phyloP scores from a whole-genome alignment of 2,797 vertebrate species.

The Acridotheres tristis region DNA sequence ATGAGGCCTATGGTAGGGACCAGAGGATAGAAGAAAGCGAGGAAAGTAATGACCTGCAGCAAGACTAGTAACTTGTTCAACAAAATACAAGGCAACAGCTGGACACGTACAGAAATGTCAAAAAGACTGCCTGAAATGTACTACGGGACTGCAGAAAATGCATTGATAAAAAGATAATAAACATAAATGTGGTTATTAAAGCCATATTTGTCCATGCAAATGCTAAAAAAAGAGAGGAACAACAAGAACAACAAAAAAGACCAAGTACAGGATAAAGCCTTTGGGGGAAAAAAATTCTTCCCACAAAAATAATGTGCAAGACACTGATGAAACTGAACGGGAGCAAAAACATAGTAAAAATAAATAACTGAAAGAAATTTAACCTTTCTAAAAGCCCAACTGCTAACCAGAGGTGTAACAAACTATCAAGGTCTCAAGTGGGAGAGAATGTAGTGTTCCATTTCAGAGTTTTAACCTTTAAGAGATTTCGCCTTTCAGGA shows the following conservation, averaged over 20 bases:
- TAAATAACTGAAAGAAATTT: background rate
- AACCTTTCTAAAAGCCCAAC: background rate
- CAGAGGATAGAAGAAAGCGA: background rate
- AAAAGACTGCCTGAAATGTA: background rate
- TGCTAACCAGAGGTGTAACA: background rate
- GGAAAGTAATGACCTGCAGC: background rate
- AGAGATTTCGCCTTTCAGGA: background rate
- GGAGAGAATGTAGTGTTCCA: background rate
- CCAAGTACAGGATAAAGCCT: background rate
- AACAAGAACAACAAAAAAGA: background rate
- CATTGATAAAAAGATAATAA: background rate
- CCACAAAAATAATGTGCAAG: background rate
- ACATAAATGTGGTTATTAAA: background rate
- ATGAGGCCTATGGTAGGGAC: background rate
- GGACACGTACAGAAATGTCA: background rate
- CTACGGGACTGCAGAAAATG: background rate
- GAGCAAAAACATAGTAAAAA: background rate
- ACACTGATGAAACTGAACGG: background rate
- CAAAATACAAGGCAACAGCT: background rate
- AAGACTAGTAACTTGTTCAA: background rate
- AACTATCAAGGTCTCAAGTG: background rate
- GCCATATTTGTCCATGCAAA: background rate
- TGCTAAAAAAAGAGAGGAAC: background rate
- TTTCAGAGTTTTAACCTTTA: background rate
- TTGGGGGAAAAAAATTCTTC: background rate